Evolutionary conservation across 2,888 invertebrate genomes (phyloP), one percentile per base, ranked within the genome.

Genomic region (Cephus pulcher): DNA sequence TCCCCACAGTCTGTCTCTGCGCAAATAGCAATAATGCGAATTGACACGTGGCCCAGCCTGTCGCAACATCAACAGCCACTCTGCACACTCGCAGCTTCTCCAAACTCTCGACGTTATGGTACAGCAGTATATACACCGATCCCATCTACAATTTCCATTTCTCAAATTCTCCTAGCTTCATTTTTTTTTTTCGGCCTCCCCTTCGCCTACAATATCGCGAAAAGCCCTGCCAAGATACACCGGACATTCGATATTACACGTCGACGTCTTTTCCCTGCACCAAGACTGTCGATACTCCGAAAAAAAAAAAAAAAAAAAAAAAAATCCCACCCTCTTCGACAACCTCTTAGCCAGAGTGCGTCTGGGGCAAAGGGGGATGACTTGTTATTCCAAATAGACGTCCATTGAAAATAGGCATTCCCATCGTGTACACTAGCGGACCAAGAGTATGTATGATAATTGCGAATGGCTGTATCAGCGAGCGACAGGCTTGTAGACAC

Each of bases 21-120:
- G 84, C 87, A 91, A 91, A 91, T 90, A 91, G 91, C 88, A 91
- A 91, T 91, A 91, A 91, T 89, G 89, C 89, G 88, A 90, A 90
- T 88, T 86, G 90, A 89, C 90, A 91, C 90, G 91, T 89, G 90
- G 89, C 89, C 86, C 84, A 83, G 80, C 81, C 76, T 90, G 89
- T 90, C 88, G 87, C 86, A 89, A 90, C 90, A 86, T 86, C 83
- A 80, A 81, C 84, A 82, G 83, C 80, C 80, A 81, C 77, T 80
- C 82, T 74, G 73, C 30, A n/a, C 71, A 15, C 32, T 71, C 9
- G 56, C 56, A 56, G 56, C 56, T 56, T 56, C 56, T 56, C 56
- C 56, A 56, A 56, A 56, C 56, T 56, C 56, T 23, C 23, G 1
- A 56, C 15, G 23, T 0, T 9, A 56, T 0, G 6, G 23, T 1